Conservation (phyloP, 2,888 invertebrate genomes). For the Drosophila barbarae region DNA sequence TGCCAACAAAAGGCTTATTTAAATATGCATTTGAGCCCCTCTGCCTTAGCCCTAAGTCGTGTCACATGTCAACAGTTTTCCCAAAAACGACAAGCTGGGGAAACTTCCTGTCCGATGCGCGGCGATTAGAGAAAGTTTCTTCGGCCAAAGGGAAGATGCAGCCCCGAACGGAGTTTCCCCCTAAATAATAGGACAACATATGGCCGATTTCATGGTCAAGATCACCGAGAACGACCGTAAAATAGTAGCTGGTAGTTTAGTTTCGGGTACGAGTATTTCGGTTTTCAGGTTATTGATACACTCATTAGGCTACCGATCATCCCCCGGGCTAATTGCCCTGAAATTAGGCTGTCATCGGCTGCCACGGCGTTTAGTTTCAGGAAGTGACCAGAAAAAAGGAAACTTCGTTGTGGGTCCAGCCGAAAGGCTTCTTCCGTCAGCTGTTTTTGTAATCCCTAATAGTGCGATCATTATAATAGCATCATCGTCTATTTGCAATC, state of each 20-base stretch:
- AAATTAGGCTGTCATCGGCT: constrained; percentile 71
- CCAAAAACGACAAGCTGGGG: constrained; percentile 31
- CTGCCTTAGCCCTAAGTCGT: constrained; percentile 55
- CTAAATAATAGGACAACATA: constrained; percentile 20
- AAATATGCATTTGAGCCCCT: constrained; percentile 53
- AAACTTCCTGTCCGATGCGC: constrained; percentile 29
- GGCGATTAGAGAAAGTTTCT: constrained; percentile 35
- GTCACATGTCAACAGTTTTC: constrained; percentile 69
- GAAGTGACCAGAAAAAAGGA: constrained; percentile 33
- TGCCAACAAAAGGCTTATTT: constrained; percentile 69
- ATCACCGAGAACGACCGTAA: constrained; percentile 18
- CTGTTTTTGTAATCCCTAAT: constrained; percentile 54
- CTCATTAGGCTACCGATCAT: constrained; percentile 65
- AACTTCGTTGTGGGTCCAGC: constrained; percentile 36
- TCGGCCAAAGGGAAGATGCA: neutral
- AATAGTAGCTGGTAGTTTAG: constrained; percentile 24
- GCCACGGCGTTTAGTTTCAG: constrained; percentile 37
- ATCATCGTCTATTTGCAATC: constrained; percentile 71
- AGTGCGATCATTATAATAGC: constrained; percentile 72
- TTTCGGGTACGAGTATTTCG: constrained; percentile 3
- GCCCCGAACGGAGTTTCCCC: constrained; percentile 14
- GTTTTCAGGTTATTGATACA: constrained; percentile 54
- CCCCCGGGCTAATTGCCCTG: constrained; percentile 46
- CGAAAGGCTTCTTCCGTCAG: constrained; percentile 40
- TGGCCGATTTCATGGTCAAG: constrained; percentile 58